Conservation (phyloP, 2,888 invertebrate species). For the Drosophila robusta region DNA sequence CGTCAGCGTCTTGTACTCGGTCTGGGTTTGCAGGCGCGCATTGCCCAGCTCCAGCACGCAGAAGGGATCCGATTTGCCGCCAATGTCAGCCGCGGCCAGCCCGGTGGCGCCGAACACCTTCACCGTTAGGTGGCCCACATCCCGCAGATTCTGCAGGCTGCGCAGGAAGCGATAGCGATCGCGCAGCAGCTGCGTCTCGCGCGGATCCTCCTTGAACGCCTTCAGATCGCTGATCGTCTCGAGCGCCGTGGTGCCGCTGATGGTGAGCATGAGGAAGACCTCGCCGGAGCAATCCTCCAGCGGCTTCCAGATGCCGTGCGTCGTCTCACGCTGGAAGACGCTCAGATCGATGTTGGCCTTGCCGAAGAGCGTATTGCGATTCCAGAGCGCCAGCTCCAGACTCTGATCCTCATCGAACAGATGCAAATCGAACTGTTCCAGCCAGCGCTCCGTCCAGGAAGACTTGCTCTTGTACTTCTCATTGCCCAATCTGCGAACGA, state of each 20-base stretch:
- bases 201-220: constrained; percentile 92
- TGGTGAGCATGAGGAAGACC: constrained; percentile 95
- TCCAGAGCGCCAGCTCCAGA: constrained; percentile 95
- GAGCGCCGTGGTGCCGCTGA: constrained; percentile 96
- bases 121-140: constrained; percentile 97
- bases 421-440: constrained; percentile 98
- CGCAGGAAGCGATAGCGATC: constrained; percentile 87
- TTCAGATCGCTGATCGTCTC: constrained; percentile 97
- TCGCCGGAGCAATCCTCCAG: constrained; percentile 95
- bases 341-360: constrained; percentile 95
- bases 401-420: constrained; percentile 97
- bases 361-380: constrained; percentile 84
- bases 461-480: constrained; percentile 99
- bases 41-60: constrained; percentile 98
- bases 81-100: constrained; percentile 96
- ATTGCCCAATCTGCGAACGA: constrained; percentile 91
- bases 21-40: constrained; percentile 97
- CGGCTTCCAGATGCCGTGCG: constrained; percentile 95
- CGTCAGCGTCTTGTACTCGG: constrained; percentile 98
- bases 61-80: constrained; percentile 99
- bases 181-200: constrained; percentile 88
- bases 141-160: constrained; percentile 90
- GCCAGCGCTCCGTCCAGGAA: constrained; percentile 94
- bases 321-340: constrained; percentile 93
- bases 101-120: constrained; percentile 95